Evolutionary conservation across 92 coral and sea anemone species (phyloP).

Genomic region (Porites rus): DNA sequence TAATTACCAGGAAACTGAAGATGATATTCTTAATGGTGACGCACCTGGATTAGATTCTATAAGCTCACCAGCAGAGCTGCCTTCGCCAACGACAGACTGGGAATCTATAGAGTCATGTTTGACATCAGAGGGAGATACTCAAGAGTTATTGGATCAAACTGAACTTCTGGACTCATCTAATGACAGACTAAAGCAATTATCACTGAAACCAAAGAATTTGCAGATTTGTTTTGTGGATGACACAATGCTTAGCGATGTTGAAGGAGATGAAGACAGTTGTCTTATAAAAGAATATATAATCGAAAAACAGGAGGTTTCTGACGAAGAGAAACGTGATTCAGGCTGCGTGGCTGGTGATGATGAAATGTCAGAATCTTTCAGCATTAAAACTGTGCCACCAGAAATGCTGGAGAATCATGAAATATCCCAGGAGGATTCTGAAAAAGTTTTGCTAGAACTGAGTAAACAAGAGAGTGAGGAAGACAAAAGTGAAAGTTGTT

Average conservation of each 20-base stretch:
- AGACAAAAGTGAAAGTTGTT: conserved; percentile 50
- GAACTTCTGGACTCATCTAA: conserved; percentile 75
- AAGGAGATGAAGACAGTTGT: conserved; percentile 86
- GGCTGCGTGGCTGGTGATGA: conserved; percentile 97
- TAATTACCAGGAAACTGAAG: conserved; percentile 21
- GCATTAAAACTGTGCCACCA: conserved; percentile 92
- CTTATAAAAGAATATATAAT: conserved; percentile 92
- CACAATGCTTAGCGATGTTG: conserved; percentile 77
- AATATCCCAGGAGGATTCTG: conserved; percentile 84
- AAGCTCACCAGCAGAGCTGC: conserved; percentile 85
- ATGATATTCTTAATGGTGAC: conserved; percentile 59
- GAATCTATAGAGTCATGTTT: conserved; percentile 94
- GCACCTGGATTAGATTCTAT: conserved; percentile 65
- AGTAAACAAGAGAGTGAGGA: conserved; percentile 62
- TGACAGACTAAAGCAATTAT: conserved; percentile 74
- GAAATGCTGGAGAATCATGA: conserved; percentile 73
- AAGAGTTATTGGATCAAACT: conserved; percentile 67
- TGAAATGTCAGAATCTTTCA: conserved; percentile 80
- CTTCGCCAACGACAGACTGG: conserved; percentile 99
- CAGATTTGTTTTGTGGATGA: conserved; percentile 95
- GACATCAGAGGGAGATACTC: conserved; percentile 79
- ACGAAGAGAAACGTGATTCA: conserved; percentile 93
- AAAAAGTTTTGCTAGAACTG: conserved; percentile 87
- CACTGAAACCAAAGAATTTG: conserved; percentile 83
- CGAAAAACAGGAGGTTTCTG: conserved; percentile 77